Percentiles rank a stretch among this genome's conserved stretches.
phyloP scores from a whole-genome alignment of 2,888 invertebrate species.

The Tetheella fluctuosa region DNA sequence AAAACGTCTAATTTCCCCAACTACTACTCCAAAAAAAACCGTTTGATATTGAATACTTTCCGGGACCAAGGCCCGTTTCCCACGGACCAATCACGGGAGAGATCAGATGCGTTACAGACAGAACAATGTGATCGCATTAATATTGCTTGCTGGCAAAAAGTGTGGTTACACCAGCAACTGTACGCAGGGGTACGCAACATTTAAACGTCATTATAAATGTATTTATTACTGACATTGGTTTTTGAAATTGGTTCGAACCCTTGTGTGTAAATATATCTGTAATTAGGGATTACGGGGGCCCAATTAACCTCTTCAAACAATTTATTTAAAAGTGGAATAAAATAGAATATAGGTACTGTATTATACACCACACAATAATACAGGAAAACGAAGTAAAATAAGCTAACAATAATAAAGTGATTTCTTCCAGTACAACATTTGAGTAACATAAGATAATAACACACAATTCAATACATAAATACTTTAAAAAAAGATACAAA shows the following conservation, averaged over 20 bases:
- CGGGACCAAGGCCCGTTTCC: constrained; percentile 59
- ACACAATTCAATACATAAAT: no score
- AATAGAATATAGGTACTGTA: no score
- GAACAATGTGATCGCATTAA: constrained; percentile 54
- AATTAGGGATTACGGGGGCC: no score
- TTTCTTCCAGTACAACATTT: no score
- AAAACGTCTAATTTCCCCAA: constrained; percentile 30
- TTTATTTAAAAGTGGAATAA: no score
- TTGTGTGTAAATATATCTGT: neutral
- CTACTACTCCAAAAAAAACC: constrained; percentile 38
- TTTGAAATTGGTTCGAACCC: neutral
- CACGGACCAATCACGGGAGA: constrained; percentile 42
- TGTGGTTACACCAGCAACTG: constrained; percentile 25
- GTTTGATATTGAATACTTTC: constrained; percentile 48
- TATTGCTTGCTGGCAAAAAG: constrained; percentile 47
- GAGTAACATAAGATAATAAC: no score
- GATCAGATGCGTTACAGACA: constrained; percentile 41
- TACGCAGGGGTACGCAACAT: constrained; percentile 33
- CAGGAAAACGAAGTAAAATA: no score
- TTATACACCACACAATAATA: no score
- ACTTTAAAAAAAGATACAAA: no score
- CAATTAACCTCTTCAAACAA: no score
- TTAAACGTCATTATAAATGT: constrained; percentile 15
- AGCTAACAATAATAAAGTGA: no score
- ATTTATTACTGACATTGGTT: neutral